Evolutionary conservation across 2,113 vertebrate genomes (phyloP).

Genomic region (Brachirus orientalis): DNA sequence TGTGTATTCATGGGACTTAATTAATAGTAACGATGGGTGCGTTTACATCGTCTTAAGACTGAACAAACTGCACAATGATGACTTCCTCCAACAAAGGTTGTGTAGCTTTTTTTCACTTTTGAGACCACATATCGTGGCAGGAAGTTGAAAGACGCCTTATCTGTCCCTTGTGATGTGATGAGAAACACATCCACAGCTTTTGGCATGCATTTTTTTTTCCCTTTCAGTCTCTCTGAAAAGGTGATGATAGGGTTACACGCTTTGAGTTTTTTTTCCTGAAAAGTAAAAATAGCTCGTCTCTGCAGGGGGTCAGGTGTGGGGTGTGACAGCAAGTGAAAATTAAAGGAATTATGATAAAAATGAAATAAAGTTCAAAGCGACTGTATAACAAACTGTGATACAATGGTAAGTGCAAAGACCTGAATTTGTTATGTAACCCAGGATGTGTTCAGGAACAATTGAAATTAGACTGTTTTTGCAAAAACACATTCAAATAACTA

Average conservation of each 20-base stretch:
- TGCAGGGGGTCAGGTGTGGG: background rate
- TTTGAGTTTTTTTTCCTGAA: conserved; percentile 7
- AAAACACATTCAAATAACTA: too few relatives aligned
- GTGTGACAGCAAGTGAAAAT: conserved; percentile 27
- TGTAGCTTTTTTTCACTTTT: conserved; percentile 24
- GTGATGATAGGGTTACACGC: conserved; percentile 20
- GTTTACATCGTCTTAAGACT: conserved; percentile 27
- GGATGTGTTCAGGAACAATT: too few relatives aligned
- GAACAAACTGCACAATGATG: conserved; percentile 6
- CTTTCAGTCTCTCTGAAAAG: conserved; percentile 11
- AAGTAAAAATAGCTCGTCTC: conserved; percentile 39
- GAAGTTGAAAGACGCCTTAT: conserved; percentile 13
- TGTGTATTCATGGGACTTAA: conserved; percentile 55
- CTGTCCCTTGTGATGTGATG: conserved; percentile 11
- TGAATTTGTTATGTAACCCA: too few relatives aligned
- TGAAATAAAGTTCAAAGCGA: conserved; percentile 11
- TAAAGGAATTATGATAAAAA: conserved; percentile 25
- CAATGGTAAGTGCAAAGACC: conserved; percentile 22
- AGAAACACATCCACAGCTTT: background rate
- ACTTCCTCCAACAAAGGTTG: conserved; percentile 27
- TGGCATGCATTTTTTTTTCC: conserved; percentile 11
- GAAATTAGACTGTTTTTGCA: too few relatives aligned
- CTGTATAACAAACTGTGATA: conserved; percentile 24
- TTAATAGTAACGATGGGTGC: conserved; percentile 60
- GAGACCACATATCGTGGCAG: conserved; percentile 12